These are phyloP conservation scores for Fukomys damarensis DNA, from an alignment of 2,113 vertebrate genomes.

Conservation along the genomic window DNA sequence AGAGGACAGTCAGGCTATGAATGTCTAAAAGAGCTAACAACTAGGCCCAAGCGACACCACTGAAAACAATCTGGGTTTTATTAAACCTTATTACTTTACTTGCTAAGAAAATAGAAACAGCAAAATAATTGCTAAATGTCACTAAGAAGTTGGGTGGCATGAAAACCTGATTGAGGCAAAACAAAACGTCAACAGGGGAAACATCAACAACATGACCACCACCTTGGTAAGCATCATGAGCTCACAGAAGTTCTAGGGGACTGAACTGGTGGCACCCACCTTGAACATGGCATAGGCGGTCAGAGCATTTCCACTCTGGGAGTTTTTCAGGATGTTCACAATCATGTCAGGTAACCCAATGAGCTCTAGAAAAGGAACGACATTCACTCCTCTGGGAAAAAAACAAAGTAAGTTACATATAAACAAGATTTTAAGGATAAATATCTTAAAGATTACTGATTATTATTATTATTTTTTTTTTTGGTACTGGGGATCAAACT, in stretches of 20 bases:
- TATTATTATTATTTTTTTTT: too few relatives aligned
- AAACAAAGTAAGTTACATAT: slow-evolving; percentile 64
- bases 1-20: not conserved
- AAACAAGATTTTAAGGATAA: not conserved
- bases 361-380: slow-evolving; percentile 93
- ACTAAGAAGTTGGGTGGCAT: not conserved
- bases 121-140: slow-evolving; percentile 45
- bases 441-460: slow-evolving; percentile 59
- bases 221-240: not conserved
- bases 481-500: too few relatives aligned
- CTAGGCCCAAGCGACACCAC: not conserved
- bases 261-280: slow-evolving; percentile 86
- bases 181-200: not conserved
- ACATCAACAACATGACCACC: not conserved
- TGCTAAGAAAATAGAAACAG: not conserved
- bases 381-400: slow-evolving; percentile 92
- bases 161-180: not conserved
- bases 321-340: slow-evolving; percentile 91
- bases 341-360: slow-evolving; percentile 92
- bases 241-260: slow-evolving; percentile 26
- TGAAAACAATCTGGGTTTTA: not conserved
- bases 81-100: not conserved
- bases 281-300: slow-evolving; percentile 98
- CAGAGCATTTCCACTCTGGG: slow-evolving; percentile 93
- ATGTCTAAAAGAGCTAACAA: slow-evolving; percentile 11